Percentiles rank a stretch among this genome's conserved stretches.
Conservation (phyloP, 2,113 vertebrate species). For the Larimichthys crocea region DNA sequence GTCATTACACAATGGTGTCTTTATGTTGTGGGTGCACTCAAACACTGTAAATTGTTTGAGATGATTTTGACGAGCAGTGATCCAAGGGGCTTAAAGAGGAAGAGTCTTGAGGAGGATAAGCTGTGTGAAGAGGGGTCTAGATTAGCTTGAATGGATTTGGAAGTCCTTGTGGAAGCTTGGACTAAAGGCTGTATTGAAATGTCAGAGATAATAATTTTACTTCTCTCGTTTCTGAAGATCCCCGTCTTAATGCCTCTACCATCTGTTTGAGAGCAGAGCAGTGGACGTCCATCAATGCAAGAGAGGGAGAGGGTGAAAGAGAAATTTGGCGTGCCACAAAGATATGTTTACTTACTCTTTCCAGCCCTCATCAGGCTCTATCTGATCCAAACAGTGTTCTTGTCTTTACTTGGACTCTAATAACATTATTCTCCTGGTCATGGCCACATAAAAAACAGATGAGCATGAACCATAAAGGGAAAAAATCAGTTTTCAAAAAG, state of each 20-base stretch:
- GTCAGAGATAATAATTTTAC: slow-evolving; percentile 76
- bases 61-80: slow-evolving; percentile 68
- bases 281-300: slow-evolving; percentile 45
- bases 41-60: slow-evolving; percentile 72
- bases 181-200: slow-evolving; percentile 74
- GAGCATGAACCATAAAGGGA: slow-evolving; percentile 59
- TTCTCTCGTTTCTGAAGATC: slow-evolving; percentile 56
- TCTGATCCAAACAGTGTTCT: slow-evolving; percentile 63
- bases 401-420: slow-evolving; percentile 61
- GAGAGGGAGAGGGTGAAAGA: slow-evolving; percentile 28
- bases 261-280: slow-evolving; percentile 60
- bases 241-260: slow-evolving; percentile 55
- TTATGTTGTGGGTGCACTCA: slow-evolving; percentile 43
- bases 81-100: slow-evolving; percentile 67
- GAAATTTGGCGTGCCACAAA: slow-evolving; percentile 36
- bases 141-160: slow-evolving; percentile 73
- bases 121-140: slow-evolving; percentile 66
- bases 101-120: slow-evolving; percentile 68
- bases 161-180: slow-evolving; percentile 59
- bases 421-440: slow-evolving; percentile 70
- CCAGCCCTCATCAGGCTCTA: slow-evolving; percentile 54
- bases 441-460: slow-evolving; percentile 73
- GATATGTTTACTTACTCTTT: slow-evolving; percentile 45
- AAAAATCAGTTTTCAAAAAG: slow-evolving; percentile 61
- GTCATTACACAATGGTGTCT: slow-evolving; percentile 73